Evolutionary conservation across 2,888 invertebrate species (phyloP).

Genomic region (Dasysyrphus tricinctus): DNA sequence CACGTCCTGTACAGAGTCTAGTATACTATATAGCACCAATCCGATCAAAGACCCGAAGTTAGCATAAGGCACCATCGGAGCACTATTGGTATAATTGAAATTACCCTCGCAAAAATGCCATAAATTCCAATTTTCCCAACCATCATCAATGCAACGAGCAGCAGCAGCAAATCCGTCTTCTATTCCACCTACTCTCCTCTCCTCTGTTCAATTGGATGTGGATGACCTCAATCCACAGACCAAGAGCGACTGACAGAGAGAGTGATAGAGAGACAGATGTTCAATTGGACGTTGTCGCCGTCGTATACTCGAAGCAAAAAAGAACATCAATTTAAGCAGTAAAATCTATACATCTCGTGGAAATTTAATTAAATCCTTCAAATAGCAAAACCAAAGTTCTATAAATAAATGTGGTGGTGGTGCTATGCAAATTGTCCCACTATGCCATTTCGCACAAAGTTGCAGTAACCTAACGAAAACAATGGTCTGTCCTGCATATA

Average conservation of each 20-base stretch:
- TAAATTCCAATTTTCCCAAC: constrained; percentile 32
- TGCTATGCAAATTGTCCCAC: constrained; percentile 53
- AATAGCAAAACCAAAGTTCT: constrained; percentile 28
- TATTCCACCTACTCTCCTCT: not conserved
- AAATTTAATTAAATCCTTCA: constrained; percentile 69
- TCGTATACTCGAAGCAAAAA: not conserved
- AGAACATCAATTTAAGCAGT: constrained; percentile 42
- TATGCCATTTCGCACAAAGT: constrained; percentile 53
- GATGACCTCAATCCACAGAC: constrained; percentile 28
- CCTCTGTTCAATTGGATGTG: not conserved
- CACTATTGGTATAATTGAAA: constrained; percentile 32
- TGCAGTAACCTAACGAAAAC: constrained; percentile 59
- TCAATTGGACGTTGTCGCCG: constrained; percentile 8
- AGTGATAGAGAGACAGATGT: not conserved
- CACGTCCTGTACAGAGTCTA: not conserved
- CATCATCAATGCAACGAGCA: constrained; percentile 20
- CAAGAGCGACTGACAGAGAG: not conserved
- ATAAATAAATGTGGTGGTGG: constrained; percentile 36
- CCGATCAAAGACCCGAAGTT: not conserved
- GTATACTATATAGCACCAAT: not conserved
- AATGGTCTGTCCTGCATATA: constrained; percentile 25
- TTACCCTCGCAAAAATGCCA: constrained; percentile 29
- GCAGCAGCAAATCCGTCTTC: constrained; percentile 2
- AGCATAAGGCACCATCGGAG: constrained; percentile 17
- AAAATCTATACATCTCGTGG: constrained; percentile 61